phyloP scores from a whole-genome alignment of 2,888 invertebrate species.

The Thecophora atra region DNA sequence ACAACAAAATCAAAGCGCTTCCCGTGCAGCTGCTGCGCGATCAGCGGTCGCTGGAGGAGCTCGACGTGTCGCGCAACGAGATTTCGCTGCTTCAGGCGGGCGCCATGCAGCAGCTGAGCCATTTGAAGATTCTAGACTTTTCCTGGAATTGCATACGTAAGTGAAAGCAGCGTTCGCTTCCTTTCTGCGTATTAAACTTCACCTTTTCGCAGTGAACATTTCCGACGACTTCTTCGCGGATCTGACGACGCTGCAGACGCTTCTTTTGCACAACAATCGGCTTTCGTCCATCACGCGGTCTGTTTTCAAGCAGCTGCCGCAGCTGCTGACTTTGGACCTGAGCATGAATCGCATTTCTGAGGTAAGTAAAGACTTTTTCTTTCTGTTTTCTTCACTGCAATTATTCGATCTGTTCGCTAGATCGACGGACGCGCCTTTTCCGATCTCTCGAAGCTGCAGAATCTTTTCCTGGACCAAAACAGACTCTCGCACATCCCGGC shows the following conservation, averaged over 20 bases:
- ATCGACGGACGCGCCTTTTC: constrained; percentile 67
- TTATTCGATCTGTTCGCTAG: constrained; percentile 38
- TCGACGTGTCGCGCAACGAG: constrained; percentile 74
- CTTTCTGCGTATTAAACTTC: not conserved
- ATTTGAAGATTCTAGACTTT: constrained; percentile 70
- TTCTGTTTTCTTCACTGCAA: not conserved
- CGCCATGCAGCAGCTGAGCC: constrained; percentile 67
- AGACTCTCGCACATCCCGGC: constrained; percentile 66
- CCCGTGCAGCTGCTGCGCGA: constrained; percentile 68
- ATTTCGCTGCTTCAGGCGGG: constrained; percentile 68
- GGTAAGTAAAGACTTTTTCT: constrained; percentile 43
- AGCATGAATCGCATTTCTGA: constrained; percentile 61
- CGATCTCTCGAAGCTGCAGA: constrained; percentile 65
- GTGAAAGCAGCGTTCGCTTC: not conserved
- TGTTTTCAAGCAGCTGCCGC: constrained; percentile 57
- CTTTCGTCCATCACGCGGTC: constrained; percentile 62
- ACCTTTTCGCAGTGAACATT: constrained; percentile 51
- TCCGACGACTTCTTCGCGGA: constrained; percentile 60
- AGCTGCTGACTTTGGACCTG: constrained; percentile 58
- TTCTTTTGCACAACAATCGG: constrained; percentile 67
- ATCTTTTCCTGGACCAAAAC: constrained; percentile 71
- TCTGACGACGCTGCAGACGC: constrained; percentile 55
- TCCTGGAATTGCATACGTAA: constrained; percentile 71
- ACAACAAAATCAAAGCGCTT: constrained; percentile 67
- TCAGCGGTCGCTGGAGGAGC: constrained; percentile 70